phyloP scores from a whole-genome alignment of 2,888 invertebrate genomes.

The Cheilosia variabilis region DNA sequence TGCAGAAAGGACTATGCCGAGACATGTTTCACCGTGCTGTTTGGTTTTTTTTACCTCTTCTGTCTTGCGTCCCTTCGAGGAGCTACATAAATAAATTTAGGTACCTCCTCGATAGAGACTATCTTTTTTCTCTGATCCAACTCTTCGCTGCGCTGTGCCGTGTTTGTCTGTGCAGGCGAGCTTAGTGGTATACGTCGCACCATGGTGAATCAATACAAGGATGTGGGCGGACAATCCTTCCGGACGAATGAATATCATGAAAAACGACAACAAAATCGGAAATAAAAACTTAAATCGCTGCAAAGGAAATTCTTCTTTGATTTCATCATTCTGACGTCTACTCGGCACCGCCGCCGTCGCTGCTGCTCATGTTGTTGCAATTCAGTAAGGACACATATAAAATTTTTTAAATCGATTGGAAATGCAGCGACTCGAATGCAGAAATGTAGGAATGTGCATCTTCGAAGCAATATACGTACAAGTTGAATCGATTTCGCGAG shows the following conservation, averaged over 20 bases:
- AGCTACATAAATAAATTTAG: slow-evolving; percentile 53
- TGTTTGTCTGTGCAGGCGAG: not conserved
- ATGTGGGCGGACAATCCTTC: slow-evolving; percentile 47
- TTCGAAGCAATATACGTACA: slow-evolving; percentile 28
- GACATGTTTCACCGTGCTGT: not conserved
- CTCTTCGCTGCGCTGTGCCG: not conserved
- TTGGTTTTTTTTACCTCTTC: not conserved
- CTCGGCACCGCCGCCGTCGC: slow-evolving; percentile 4
- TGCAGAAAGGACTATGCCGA: slow-evolving; percentile 54
- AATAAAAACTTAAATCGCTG: slow-evolving; percentile 70
- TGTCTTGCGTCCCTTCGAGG: slow-evolving; percentile 19
- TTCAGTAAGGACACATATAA: slow-evolving; percentile 21
- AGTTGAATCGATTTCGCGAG: slow-evolving; percentile 47
- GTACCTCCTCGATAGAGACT: slow-evolving; percentile 30
- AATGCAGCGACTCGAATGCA: slow-evolving; percentile 21
- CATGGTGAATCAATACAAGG: slow-evolving; percentile 45
- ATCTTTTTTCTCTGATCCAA: slow-evolving; percentile 4
- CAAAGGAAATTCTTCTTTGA: slow-evolving; percentile 62
- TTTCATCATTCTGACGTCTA: slow-evolving; percentile 63
- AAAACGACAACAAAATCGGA: slow-evolving; percentile 23
- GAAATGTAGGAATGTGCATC: slow-evolving; percentile 39
- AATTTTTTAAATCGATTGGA: slow-evolving; percentile 51
- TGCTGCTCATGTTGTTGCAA: slow-evolving; percentile 5
- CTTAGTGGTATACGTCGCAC: slow-evolving; percentile 24
- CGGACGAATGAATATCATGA: slow-evolving; percentile 18